Evolutionary conservation across 2,797 vertebrate species (phyloP).

Genomic region (Sebastes matsubarae): DNA sequence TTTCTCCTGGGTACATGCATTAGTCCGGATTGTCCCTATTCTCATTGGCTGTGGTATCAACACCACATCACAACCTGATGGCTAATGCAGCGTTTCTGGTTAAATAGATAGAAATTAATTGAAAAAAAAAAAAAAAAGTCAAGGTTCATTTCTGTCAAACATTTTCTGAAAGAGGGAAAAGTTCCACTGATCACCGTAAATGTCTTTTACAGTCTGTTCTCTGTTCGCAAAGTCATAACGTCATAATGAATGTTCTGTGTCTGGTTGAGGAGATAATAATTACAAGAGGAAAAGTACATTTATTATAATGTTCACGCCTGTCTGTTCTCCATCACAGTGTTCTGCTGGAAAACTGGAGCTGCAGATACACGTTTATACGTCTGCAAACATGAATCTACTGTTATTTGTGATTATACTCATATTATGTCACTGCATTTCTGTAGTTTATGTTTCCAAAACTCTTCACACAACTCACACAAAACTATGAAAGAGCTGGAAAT

Average conservation of each 20-base stretch:
- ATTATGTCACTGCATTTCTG: neutral
- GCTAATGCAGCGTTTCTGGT: conserved; percentile 30
- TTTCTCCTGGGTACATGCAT: conserved; percentile 55
- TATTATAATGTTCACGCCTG: neutral
- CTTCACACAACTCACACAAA: neutral
- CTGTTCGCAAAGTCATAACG: neutral
- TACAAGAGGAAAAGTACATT: neutral
- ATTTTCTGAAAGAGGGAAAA: neutral
- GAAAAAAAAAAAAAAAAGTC: neutral
- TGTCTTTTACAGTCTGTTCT: conserved; percentile 21
- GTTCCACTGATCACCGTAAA: conserved; percentile 26
- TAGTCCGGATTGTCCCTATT: conserved; percentile 48
- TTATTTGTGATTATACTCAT: neutral
- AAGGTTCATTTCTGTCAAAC: neutral
- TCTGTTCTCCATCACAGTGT: neutral
- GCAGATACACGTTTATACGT: neutral
- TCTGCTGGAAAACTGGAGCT: neutral
- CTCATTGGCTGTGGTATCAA: conserved; percentile 41
- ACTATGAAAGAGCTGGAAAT: neutral
- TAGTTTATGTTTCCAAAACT: neutral
- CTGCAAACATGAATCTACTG: neutral
- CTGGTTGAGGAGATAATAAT: conserved; percentile 39
- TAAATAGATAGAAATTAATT: conserved; percentile 46
- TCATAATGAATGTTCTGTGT: neutral
- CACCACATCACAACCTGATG: conserved; percentile 44